Percentiles rank a stretch among this genome's conserved stretches.
Conservation (phyloP, 1,140 invertebrate species). For the Drosophila seguyi region DNA sequence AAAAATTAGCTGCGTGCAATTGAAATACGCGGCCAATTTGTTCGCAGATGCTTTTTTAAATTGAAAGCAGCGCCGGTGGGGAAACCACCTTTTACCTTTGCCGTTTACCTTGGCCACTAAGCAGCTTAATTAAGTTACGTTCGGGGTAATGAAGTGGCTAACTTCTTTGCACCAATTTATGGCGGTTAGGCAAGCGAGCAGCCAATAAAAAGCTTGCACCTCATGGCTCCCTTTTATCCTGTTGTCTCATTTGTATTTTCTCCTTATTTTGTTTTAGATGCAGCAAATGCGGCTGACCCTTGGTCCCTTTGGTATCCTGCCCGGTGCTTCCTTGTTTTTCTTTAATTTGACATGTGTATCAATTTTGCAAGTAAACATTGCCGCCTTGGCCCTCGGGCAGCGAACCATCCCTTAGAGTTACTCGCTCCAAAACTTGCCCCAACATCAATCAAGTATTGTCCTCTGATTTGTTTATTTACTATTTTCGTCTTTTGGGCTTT, state of each 20-base stretch:
- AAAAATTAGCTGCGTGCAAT: constrained; percentile 56
- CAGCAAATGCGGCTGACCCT: background rate
- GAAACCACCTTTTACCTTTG: background rate
- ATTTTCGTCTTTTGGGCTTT: constrained; percentile 48
- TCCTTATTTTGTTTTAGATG: background rate
- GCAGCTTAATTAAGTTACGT: constrained; percentile 68
- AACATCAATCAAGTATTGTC: constrained; percentile 58
- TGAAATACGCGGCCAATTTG: constrained; percentile 47
- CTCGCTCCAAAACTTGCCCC: constrained; percentile 13
- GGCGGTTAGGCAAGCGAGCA: constrained; percentile 32
- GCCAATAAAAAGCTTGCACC: constrained; percentile 31
- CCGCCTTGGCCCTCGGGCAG: constrained; percentile 11
- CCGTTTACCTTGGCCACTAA: constrained; percentile 14
- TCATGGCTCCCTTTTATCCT: constrained; percentile 4
- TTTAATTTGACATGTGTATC: constrained; percentile 54
- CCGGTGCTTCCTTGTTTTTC: constrained; percentile 41
- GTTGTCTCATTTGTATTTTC: background rate
- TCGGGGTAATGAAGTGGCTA: constrained; percentile 71
- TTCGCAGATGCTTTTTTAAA: constrained; percentile 57
- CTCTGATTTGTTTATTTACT: constrained; percentile 74
- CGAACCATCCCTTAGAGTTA: constrained; percentile 3
- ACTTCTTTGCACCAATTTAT: constrained; percentile 75
- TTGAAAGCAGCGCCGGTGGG: constrained; percentile 47
- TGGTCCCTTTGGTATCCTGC: background rate
- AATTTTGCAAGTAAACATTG: constrained; percentile 36